Conservation (phyloP, 1,140 invertebrate genomes). For the Gryon sp. region DNA sequence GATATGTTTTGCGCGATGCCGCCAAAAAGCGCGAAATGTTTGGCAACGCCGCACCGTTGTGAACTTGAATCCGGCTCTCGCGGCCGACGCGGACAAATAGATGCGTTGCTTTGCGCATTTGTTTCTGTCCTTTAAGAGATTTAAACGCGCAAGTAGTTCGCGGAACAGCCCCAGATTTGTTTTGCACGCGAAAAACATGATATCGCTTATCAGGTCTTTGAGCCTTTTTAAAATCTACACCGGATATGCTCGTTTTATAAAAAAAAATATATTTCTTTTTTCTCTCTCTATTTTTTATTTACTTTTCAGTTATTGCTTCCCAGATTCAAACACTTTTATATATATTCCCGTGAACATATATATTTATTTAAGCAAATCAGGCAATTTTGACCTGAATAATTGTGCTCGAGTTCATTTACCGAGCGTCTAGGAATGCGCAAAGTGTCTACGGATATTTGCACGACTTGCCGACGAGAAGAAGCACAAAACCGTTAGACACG, state of each 20-base stretch:
- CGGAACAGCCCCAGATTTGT: slow-evolving; percentile 39
- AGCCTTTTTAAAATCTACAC: not conserved
- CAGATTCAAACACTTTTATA: too few species aligned
- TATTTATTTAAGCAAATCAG: not conserved
- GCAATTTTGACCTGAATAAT: slow-evolving; percentile 3
- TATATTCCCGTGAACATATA: not conserved
- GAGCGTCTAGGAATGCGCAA: slow-evolving; percentile 21
- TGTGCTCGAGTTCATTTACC: slow-evolving; percentile 4
- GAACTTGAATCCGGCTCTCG: slow-evolving; percentile 42
- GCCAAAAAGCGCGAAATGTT: slow-evolving; percentile 40
- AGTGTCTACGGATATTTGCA: slow-evolving; percentile 17
- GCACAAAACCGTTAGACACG: slow-evolving; percentile 30
- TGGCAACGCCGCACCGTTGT: slow-evolving; percentile 34
- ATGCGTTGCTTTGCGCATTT: slow-evolving; percentile 31
- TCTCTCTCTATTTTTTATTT: too few species aligned
- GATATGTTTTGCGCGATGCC: not conserved
- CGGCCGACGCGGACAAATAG: slow-evolving; percentile 33
- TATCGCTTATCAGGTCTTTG: slow-evolving; percentile 5
- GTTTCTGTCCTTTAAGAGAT: slow-evolving; percentile 44
- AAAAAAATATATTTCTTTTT: too few species aligned
- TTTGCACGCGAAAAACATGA: slow-evolving; percentile 25
- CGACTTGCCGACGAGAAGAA: not conserved
- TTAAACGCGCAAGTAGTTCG: slow-evolving; percentile 28
- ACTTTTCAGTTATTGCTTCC: too few species aligned
- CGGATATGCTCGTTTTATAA: not conserved